Evolutionary conservation across 2,797 vertebrate species (phyloP).

Genomic region (Prunella strophiata): DNA sequence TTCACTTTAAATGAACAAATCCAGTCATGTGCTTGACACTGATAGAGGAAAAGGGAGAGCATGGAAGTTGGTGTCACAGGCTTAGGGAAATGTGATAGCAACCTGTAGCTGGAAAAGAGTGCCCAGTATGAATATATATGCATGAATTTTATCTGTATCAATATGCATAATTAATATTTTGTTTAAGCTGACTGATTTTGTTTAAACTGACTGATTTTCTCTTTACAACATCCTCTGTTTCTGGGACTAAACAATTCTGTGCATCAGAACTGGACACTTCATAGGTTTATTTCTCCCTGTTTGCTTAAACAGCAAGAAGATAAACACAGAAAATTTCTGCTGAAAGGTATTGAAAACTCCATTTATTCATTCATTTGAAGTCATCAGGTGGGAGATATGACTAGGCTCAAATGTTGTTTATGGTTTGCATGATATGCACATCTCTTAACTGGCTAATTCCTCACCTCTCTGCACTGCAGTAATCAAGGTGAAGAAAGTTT

Average conservation of each 20-base stretch:
- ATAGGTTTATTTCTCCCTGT: neutral
- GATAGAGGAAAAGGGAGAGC: neutral
- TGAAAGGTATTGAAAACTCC: neutral
- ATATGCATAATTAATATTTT: neutral
- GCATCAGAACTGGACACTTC: neutral
- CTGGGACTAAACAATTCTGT: neutral
- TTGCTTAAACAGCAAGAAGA: neutral
- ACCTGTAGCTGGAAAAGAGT: neutral
- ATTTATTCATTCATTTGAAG: neutral
- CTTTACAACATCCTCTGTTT: neutral
- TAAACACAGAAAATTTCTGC: neutral
- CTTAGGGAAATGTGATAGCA: neutral
- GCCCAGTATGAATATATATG: neutral
- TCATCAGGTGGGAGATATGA: neutral
- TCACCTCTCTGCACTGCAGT: neutral
- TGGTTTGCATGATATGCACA: accelerated
- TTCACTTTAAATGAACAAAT: neutral
- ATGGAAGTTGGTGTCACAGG: neutral
- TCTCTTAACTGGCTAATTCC: neutral
- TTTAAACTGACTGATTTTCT: neutral
- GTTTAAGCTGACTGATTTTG: neutral
- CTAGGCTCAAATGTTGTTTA: neutral
- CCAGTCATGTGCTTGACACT: neutral
- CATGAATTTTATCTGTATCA: neutral
- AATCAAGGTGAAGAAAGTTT: neutral